phyloP scores from a whole-genome alignment of 2,113 vertebrate genomes.

The Melospiza georgiana region DNA sequence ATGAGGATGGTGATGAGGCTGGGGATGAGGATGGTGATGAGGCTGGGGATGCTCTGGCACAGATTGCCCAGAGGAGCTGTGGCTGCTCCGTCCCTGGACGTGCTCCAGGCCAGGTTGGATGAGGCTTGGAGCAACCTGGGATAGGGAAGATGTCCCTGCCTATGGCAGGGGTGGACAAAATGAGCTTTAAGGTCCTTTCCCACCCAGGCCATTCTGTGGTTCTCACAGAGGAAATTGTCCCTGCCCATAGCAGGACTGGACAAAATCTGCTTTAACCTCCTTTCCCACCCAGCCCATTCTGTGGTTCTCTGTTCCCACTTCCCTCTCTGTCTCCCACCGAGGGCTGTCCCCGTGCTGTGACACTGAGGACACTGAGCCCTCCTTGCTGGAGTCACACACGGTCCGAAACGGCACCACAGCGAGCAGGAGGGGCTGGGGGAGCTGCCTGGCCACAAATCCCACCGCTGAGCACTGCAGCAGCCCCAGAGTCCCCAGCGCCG shows the following conservation, averaged over 20 bases:
- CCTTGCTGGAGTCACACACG: neutral
- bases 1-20: neutral
- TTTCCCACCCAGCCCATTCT: neutral
- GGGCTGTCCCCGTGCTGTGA: neutral
- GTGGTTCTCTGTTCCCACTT: neutral
- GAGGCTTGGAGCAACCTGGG: accelerated
- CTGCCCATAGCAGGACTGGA: neutral
- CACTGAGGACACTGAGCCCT: neutral
- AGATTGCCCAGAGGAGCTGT: neutral
- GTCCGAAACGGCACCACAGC: neutral
- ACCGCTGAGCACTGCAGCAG: neutral
- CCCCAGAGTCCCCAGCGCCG: neutral
- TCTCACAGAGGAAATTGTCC: too few relatives aligned
- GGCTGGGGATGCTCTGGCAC: neutral
- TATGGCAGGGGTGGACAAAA: too few relatives aligned
- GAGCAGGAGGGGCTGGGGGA: neutral
- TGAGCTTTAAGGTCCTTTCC: neutral
- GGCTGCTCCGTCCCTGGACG: neutral
- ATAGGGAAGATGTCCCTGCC: neutral
- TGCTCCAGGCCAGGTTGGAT: accelerated
- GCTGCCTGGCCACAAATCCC: neutral
- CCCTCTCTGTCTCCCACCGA: neutral
- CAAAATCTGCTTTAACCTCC: neutral
- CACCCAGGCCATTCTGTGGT: neutral
- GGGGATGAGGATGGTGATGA: neutral